These are phyloP conservation scores for Athrips mouffetella DNA, from an alignment of 2,888 invertebrate species.

Conservation along the genomic window DNA sequence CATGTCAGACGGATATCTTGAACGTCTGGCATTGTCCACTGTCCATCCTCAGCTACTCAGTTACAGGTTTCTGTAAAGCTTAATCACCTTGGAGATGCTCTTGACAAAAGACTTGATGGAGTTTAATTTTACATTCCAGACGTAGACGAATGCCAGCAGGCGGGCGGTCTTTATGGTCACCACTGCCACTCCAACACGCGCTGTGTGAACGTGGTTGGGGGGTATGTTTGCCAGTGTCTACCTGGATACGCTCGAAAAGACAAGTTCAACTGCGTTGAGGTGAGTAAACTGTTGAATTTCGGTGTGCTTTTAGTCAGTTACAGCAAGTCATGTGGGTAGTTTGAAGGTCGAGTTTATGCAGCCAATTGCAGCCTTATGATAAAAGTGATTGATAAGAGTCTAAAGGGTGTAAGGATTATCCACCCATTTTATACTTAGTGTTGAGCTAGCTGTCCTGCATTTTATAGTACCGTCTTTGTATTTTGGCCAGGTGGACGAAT, in stretches of 20 bases:
- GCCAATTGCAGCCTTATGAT: too few relatives aligned
- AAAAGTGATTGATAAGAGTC: too few relatives aligned
- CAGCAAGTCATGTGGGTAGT: too few relatives aligned
- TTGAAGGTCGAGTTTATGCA: too few relatives aligned
- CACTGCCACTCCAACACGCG: slow-evolving; percentile 91
- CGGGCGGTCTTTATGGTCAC: slow-evolving; percentile 87
- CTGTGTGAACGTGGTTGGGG: slow-evolving; percentile 89
- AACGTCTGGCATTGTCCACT: too few relatives aligned
- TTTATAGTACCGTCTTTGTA: not conserved
- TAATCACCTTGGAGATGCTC: not conserved
- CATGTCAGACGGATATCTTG: too few relatives aligned
- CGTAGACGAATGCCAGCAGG: slow-evolving; percentile 89
- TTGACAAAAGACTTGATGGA: not conserved
- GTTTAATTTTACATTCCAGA: slow-evolving; percentile 74
- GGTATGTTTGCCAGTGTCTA: slow-evolving; percentile 90
- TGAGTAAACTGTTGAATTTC: slow-evolving; percentile 26
- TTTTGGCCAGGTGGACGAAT: slow-evolving; percentile 85
- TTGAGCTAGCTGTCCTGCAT: not conserved
- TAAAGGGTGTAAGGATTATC: too few relatives aligned
- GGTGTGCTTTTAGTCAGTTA: not conserved
- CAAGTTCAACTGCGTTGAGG: slow-evolving; percentile 88
- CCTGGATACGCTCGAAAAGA: slow-evolving; percentile 87
- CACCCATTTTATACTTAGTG: too few relatives aligned
- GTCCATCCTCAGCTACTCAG: too few relatives aligned
- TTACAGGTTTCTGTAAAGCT: not conserved